Evolutionary conservation across 2,888 invertebrate species (phyloP).

Genomic region (Vesta saturnalis): DNA sequence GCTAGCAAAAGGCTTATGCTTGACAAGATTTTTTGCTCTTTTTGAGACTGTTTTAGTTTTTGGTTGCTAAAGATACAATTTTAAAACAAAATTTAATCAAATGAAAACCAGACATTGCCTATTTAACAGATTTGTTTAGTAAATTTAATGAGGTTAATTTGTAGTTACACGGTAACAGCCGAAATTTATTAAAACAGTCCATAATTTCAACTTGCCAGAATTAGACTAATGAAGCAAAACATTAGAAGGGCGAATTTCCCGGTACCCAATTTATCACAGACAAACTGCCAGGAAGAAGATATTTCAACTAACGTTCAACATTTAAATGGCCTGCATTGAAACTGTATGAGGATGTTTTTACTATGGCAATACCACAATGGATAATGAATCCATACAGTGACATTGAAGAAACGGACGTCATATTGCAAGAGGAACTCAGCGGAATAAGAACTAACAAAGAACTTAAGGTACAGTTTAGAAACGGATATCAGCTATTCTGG

Average conservation of each 20-base stretch:
- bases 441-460: slow-evolving; percentile 40
- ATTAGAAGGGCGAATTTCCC: slow-evolving; percentile 49
- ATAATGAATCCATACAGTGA: slow-evolving; percentile 7
- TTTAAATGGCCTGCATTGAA: slow-evolving; percentile 46
- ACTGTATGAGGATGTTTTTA: slow-evolving; percentile 27
- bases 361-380: background rate
- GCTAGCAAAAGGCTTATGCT: background rate
- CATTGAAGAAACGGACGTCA: slow-evolving; percentile 40
- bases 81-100: slow-evolving; percentile 1
- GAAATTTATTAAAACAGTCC: slow-evolving; percentile 49
- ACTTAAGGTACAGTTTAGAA: slow-evolving; percentile 46
- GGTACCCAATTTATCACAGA: slow-evolving; percentile 44
- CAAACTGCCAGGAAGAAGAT: slow-evolving; percentile 40
- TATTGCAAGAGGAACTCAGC: slow-evolving; percentile 4
- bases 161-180: slow-evolving; percentile 47
- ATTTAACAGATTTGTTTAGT: slow-evolving; percentile 35
- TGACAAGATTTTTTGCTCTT: too few relatives aligned
- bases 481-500: slow-evolving; percentile 4
- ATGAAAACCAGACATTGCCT: slow-evolving; percentile 32
- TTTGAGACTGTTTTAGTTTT: too few relatives aligned
- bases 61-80: background rate
- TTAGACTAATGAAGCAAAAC: slow-evolving; percentile 49
- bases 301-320: slow-evolving; percentile 45
- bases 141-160: slow-evolving; percentile 40
- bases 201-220: slow-evolving; percentile 46